These are phyloP conservation scores for Melangyna quadrimaculata DNA, from an alignment of 2,888 invertebrate species.

Conservation along the genomic window DNA sequence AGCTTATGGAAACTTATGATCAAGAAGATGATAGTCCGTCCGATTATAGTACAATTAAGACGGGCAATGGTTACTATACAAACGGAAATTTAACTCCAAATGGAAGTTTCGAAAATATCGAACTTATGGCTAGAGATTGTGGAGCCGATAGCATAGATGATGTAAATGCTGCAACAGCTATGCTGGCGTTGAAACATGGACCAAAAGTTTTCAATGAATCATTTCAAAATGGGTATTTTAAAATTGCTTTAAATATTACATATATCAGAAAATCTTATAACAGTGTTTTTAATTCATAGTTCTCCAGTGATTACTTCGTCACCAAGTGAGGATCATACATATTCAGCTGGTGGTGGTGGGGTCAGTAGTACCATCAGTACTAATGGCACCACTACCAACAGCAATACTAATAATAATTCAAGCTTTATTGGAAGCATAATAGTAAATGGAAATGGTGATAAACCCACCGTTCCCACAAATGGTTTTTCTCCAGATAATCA, in stretches of 20 bases:
- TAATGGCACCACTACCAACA: slow-evolving; percentile 75
- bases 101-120: slow-evolving; percentile 76
- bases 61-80: slow-evolving; percentile 51
- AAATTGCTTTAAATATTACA: background rate
- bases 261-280: background rate
- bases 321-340: slow-evolving; percentile 96
- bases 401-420: slow-evolving; percentile 76
- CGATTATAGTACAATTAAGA: slow-evolving; percentile 76
- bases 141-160: slow-evolving; percentile 86
- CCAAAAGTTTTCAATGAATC: slow-evolving; percentile 84
- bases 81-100: slow-evolving; percentile 73
- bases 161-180: slow-evolving; percentile 92
- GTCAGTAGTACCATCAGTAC: slow-evolving; percentile 55
- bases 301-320: slow-evolving; percentile 89
- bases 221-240: slow-evolving; percentile 79
- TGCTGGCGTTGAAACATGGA: slow-evolving; percentile 93
- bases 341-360: slow-evolving; percentile 85
- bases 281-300: slow-evolving; percentile 66
- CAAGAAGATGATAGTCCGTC: slow-evolving; percentile 77
- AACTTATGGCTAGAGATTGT: slow-evolving; percentile 79
- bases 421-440: slow-evolving; percentile 60
- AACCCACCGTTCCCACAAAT: slow-evolving; percentile 32
- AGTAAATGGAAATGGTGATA: slow-evolving; percentile 73
- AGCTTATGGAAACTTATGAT: slow-evolving; percentile 76
- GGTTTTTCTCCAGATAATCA: slow-evolving; percentile 76